Conservation (phyloP, 2,113 vertebrate genomes). For the Alethe diademata region DNA sequence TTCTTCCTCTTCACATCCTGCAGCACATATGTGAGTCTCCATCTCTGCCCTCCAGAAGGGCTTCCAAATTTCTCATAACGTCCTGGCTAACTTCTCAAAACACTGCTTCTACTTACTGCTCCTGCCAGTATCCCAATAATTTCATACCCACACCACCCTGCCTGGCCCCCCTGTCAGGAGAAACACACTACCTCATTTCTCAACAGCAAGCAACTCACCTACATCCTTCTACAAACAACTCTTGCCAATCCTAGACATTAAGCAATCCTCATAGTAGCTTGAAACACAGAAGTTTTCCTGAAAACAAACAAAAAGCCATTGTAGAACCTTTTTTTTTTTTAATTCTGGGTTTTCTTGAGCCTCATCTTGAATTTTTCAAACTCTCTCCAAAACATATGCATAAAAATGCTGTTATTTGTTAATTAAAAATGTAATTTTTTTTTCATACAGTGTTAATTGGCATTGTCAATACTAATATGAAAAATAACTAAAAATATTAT, state of each 20-base stretch:
- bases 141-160: background rate
- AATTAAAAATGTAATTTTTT: background rate
- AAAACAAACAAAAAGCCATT: background rate
- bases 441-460: background rate
- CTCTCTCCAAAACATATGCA: background rate
- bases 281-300: background rate
- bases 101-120: background rate
- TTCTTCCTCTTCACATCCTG: background rate
- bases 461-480: background rate
- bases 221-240: background rate
- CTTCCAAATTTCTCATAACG: background rate
- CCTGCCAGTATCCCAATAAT: background rate
- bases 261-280: background rate
- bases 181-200: background rate
- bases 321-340: background rate
- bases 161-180: background rate
- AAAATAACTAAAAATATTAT: background rate
- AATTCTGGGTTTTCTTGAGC: background rate
- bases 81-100: background rate
- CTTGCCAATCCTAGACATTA: background rate
- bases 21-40: fast-evolving
- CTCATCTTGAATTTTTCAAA: background rate
- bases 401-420: background rate
- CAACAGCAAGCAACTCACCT: background rate
- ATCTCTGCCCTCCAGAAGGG: background rate